Conservation (phyloP, 2,797 vertebrate species). For the Octomys mimax region DNA sequence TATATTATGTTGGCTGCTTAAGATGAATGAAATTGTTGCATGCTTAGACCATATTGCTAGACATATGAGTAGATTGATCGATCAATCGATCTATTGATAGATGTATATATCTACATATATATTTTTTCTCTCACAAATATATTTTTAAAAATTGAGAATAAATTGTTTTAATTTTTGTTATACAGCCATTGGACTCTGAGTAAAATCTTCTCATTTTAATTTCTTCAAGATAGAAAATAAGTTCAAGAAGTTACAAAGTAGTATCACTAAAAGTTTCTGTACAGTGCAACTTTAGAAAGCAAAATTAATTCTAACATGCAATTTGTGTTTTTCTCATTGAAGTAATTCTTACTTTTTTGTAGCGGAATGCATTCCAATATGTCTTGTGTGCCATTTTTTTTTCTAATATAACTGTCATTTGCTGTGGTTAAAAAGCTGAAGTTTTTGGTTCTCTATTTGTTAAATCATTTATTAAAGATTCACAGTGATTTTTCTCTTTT, state of each 20-base stretch:
- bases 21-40: neutral
- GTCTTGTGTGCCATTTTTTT: neutral
- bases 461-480: neutral
- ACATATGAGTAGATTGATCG: neutral
- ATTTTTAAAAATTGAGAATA: neutral
- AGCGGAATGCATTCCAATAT: neutral
- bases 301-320: neutral
- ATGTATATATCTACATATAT: too few species aligned
- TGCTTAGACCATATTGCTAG: neutral
- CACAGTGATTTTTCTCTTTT: neutral
- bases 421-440: neutral
- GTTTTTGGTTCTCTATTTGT: neutral
- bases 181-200: neutral
- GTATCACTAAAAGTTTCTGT: neutral
- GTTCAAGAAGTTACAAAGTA: neutral
- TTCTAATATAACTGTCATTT: neutral
- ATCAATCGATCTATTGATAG: too few species aligned
- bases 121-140: neutral
- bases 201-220: neutral
- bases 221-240: neutral
- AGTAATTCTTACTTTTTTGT: neutral
- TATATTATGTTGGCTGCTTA: neutral
- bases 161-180: neutral
- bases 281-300: neutral
- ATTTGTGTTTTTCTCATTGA: neutral